These are phyloP conservation scores for Ennomos quercinarius DNA, from an alignment of 2,888 invertebrate genomes.

Conservation along the genomic window DNA sequence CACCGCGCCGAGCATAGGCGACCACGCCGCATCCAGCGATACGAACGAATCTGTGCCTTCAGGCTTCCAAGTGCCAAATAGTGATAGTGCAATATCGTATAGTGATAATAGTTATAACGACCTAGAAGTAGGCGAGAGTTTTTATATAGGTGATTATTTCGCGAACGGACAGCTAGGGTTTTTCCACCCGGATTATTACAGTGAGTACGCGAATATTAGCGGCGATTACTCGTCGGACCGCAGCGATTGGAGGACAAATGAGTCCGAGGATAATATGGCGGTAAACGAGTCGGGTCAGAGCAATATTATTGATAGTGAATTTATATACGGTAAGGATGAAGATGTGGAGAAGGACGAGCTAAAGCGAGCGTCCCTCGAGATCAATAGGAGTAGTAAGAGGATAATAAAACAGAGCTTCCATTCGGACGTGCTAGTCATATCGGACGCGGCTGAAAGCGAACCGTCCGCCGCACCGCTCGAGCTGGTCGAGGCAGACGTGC, in stretches of 20 bases:
- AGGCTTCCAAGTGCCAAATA: constrained; percentile 81
- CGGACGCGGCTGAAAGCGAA: constrained; percentile 76
- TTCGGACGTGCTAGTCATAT: constrained; percentile 88
- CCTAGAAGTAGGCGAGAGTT: constrained; percentile 70
- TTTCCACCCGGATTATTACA: constrained; percentile 72
- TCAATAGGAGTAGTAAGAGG: constrained; percentile 87
- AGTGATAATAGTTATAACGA: constrained; percentile 79
- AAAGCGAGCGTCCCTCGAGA: constrained; percentile 86
- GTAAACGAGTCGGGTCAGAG: constrained; percentile 67
- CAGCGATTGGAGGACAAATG: constrained; percentile 68
- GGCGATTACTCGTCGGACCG: constrained; percentile 53
- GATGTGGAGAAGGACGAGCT: constrained; percentile 85
- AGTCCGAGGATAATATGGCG: constrained; percentile 72
- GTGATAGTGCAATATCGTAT: constrained; percentile 81
- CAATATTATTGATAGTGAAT: constrained; percentile 81
- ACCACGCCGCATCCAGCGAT: constrained; percentile 59
- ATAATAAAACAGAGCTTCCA: constrained; percentile 87
- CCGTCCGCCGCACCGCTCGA: not conserved
- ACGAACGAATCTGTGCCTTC: constrained; percentile 73
- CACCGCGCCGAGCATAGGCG: constrained; percentile 63
- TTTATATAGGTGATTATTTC: constrained; percentile 83
- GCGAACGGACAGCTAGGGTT: constrained; percentile 79
- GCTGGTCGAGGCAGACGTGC: constrained; percentile 35
- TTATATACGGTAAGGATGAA: constrained; percentile 81
- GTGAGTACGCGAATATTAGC: constrained; percentile 60